Conservation (phyloP, 2,888 invertebrate species). For the Lydus trimaculatus region DNA sequence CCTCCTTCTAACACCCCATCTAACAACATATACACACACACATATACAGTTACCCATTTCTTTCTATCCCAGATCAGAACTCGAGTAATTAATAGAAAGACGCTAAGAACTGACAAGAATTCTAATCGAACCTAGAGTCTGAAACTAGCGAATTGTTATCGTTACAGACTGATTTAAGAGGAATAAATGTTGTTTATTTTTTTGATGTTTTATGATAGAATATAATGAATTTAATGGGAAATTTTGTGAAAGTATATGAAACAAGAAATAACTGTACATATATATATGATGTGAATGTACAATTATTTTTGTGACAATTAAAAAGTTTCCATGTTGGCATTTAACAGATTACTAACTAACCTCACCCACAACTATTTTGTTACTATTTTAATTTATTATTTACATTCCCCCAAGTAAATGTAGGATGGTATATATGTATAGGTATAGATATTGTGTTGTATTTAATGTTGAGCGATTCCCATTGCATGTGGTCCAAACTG, state of each 20-base stretch:
- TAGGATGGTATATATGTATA: too few species aligned
- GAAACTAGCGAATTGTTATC: constrained; percentile 18
- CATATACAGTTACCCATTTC: constrained; percentile 35
- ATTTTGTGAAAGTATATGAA: constrained; percentile 28
- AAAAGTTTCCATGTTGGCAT: constrained; percentile 24
- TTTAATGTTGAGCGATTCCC: constrained; percentile 29
- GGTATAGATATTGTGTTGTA: constrained; percentile 18
- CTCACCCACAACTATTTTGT: constrained; percentile 27
- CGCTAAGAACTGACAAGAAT: constrained; percentile 58
- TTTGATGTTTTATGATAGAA: neutral
- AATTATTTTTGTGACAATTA: constrained; percentile 30
- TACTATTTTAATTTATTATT: constrained; percentile 30
- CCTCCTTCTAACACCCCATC: constrained; percentile 45
- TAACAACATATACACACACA: constrained; percentile 23
- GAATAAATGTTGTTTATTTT: constrained; percentile 4
- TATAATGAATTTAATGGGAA: constrained; percentile 4
- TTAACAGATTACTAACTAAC: constrained; percentile 27
- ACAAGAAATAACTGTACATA: constrained; percentile 24
- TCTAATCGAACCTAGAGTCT: constrained; percentile 49
- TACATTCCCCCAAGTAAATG: constrained; percentile 32
- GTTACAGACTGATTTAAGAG: constrained; percentile 7
- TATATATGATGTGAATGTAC: constrained; percentile 27
- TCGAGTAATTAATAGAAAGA: constrained; percentile 60
- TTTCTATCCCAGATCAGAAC: constrained; percentile 57
- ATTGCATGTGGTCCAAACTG: constrained; percentile 34